A percentile compares a stretch with the other conserved stretches of the same genome.
phyloP scores from a whole-genome alignment of 30 jellyfish, hydroid and myxozoan species.

The Aurelia coerulea region DNA sequence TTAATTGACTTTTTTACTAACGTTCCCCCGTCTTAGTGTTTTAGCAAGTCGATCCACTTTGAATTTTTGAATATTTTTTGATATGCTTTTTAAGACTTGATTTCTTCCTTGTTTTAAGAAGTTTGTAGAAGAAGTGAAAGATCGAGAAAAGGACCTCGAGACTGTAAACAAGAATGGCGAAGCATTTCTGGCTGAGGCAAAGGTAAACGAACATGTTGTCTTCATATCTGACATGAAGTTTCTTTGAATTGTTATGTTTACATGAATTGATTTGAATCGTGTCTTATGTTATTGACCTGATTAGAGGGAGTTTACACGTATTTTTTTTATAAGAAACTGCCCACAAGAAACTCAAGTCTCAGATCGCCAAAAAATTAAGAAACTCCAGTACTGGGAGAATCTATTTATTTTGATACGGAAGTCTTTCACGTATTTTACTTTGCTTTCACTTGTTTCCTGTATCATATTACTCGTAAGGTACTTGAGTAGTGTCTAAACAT shows the following conservation, averaged over 20 bases:
- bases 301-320: too few relatives aligned
- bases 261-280: background rate
- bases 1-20: too few relatives aligned
- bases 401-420: too few relatives aligned
- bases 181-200: conserved; percentile 98
- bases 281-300: too few relatives aligned
- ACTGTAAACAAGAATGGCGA: conserved; percentile 97
- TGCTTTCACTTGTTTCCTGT: too few relatives aligned
- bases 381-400: too few relatives aligned
- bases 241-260: background rate
- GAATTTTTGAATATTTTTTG: background rate
- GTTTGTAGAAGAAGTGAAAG: conserved; percentile 92
- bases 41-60: background rate
- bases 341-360: too few relatives aligned
- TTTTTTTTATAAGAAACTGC: too few relatives aligned
- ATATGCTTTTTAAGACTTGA: background rate
- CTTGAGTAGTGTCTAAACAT: too few relatives aligned
- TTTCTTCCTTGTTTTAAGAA: conserved; percentile 55
- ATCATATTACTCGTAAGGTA: too few relatives aligned
- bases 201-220: conserved; percentile 64
- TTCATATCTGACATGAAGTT: background rate
- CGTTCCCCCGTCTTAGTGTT: background rate
- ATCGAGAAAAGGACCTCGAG: conserved; percentile 82
- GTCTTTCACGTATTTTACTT: too few relatives aligned
- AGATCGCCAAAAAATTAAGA: too few relatives aligned